Conservation (phyloP, 2,888 invertebrate genomes). For the Oligia fasciuncula region DNA sequence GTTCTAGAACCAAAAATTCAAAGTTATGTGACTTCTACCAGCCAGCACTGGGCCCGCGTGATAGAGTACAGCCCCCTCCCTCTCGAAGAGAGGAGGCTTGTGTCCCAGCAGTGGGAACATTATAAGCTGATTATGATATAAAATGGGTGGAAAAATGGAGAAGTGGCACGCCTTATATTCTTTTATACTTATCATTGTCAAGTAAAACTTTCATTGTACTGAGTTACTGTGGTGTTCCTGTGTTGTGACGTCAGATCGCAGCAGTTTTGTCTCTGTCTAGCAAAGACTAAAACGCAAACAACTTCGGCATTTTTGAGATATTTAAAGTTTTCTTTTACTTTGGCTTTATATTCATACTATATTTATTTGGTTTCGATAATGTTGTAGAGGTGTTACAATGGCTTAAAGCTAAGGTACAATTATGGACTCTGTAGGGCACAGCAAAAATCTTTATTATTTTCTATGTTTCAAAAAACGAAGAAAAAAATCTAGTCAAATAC, state of each 20-base stretch:
- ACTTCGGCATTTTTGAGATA: background rate
- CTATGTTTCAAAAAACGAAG: background rate
- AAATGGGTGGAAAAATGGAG: background rate
- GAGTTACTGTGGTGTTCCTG: too few species aligned
- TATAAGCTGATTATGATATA: too few species aligned
- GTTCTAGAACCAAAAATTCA: background rate
- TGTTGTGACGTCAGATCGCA: background rate
- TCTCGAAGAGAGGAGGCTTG: background rate
- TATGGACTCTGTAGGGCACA: too few species aligned
- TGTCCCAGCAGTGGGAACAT: background rate
- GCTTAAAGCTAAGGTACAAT: too few species aligned
- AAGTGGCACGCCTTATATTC: background rate
- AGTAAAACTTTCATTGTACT: background rate
- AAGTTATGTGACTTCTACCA: background rate
- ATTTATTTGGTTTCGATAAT: too few species aligned
- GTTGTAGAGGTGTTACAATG: too few species aligned
- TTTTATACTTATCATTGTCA: background rate
- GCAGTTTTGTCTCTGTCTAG: background rate
- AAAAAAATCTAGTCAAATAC: too few species aligned
- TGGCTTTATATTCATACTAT: too few species aligned
- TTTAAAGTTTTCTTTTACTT: background rate
- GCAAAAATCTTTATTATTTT: too few species aligned
- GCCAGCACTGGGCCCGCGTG: background rate
- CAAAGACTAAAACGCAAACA: background rate
- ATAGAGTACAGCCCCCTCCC: background rate